Percentiles rank a stretch among this genome's conserved stretches.
phyloP scores from a whole-genome alignment of 92 coral and sea anemone genomes.

The Palythoa caribaeorum region DNA sequence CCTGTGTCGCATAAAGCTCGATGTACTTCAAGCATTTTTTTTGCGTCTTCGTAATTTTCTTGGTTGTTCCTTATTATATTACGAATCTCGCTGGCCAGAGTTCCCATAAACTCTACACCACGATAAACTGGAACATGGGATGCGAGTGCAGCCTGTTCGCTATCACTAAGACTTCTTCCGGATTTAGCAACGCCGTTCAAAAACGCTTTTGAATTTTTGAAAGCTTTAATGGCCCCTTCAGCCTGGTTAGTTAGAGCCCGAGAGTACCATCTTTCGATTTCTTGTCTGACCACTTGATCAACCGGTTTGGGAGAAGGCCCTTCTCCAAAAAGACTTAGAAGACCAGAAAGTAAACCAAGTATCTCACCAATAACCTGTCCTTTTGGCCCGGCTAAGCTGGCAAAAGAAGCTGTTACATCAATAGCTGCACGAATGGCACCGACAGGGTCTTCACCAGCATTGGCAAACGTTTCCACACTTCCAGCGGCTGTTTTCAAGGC shows the following conservation, averaged over 20 bases:
- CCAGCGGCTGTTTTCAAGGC: constrained; percentile 26
- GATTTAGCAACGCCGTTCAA: constrained; percentile 26
- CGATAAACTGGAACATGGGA: constrained; percentile 22
- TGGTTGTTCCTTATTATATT: constrained; percentile 1
- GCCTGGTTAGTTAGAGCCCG: background rate
- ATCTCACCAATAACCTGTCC: background rate
- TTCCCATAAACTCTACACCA: constrained; percentile 21
- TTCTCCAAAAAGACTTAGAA: constrained; percentile 25
- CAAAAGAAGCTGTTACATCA: constrained; percentile 8
- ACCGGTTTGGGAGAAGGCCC: too few species aligned
- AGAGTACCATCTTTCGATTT: background rate
- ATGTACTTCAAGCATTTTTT: background rate
- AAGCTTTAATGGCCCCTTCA: background rate
- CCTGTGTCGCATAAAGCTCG: constrained; percentile 35
- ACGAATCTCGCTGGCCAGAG: constrained; percentile 4
- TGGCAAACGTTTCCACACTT: constrained; percentile 36
- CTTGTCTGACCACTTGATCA: constrained; percentile 31
- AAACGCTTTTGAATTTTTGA: background rate
- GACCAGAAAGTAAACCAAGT: constrained; percentile 24
- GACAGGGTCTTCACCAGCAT: constrained; percentile 27
- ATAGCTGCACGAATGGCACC: constrained; percentile 46
- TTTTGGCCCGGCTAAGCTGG: too few species aligned
- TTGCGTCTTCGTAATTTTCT: constrained; percentile 1
- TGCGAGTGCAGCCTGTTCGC: constrained; percentile 14
- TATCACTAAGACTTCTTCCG: background rate